Base-by-base conservation (phyloP, 2,888 invertebrate species). In the Cistogaster globosa region DNA sequence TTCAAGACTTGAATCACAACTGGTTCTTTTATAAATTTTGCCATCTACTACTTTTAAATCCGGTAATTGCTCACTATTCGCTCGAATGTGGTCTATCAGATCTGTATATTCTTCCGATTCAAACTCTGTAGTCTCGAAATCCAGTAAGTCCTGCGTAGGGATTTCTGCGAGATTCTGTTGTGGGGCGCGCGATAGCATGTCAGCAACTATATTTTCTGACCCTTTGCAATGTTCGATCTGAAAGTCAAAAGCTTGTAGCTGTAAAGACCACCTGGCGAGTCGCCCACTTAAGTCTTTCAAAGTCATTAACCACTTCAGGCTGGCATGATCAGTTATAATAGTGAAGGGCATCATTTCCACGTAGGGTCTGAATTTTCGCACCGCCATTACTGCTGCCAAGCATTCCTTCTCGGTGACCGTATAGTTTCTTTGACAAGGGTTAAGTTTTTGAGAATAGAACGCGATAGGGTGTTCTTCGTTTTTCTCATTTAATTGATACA, bases 361-460 rank as follows among this genome's bases (percentile, higher is more conserved):
- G 51, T 84, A 84, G 0, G 76, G 63, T 12, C 85, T 11, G 32
- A 85, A 85, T 48, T 65, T 77, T 36, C 74, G 68, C 1, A 87
- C 51, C 0, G 76, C 80, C 42, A 77, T 32, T 2, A 71, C 55
- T 5, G 69, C 78, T 2, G 78, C 78, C n/a, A 78, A 22, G 12
- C 77, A 78, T n/a, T 79, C 79, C 22, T 81, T 80, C n/a, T 84
- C 84, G 6, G 84, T 84, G 0, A 84, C 80, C 8, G 32, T 71
- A 20, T 83, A 72, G 11, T 84, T 79, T 20, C n/a, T 36, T 16
- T 78, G 69, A 20, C 69, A 53, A 1, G 62, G 0, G 12, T 69
- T 71, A 0, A 71, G 14, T 9, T 78, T 78, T 9, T 78, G 69
- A 0, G 71, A 71, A 36, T 45, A 79, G 36, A 45, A 79, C 0